Conservation (phyloP, 2,797 vertebrate species). For the Cynodonichthys magdalenae region DNA sequence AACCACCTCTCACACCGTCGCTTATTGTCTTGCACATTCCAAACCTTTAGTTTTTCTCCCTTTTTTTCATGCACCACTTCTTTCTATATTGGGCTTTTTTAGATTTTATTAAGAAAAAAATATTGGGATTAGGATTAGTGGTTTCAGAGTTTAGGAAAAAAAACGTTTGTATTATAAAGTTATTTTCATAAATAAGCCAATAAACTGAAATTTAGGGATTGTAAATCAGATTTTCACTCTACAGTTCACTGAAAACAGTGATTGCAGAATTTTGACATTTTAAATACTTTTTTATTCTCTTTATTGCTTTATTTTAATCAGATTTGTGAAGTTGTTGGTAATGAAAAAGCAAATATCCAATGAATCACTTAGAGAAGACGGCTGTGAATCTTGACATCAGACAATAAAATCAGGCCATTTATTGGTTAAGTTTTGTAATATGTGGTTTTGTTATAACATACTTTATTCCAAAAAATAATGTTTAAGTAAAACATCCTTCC, state of each 20-base stretch:
- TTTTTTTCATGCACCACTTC: no score
- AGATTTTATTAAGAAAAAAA: neutral
- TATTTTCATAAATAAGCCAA: slow-evolving; percentile 47
- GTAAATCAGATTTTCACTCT: slow-evolving; percentile 14
- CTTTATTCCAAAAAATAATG: no score
- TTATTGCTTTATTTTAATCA: no score
- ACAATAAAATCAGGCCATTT: no score
- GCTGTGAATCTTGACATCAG: no score
- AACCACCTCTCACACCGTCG: slow-evolving; percentile 1
- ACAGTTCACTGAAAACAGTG: slow-evolving; percentile 5
- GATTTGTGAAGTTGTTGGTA: no score
- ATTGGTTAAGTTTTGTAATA: no score
- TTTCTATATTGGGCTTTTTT: neutral
- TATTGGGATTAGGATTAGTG: neutral
- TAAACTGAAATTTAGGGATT: slow-evolving; percentile 12
- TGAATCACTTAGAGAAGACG: no score
- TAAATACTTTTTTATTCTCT: no score
- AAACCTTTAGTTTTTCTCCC: neutral
- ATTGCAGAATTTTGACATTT: neutral
- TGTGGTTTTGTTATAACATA: no score
- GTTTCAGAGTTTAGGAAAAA: slow-evolving; percentile 27
- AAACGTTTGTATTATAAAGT: slow-evolving; percentile 27
- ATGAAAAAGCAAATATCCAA: no score
- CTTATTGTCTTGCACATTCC: slow-evolving; percentile 6
- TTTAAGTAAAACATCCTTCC: no score